Evolutionary conservation across 1,140 invertebrate species (phyloP).

Genomic region (Heliconius melpomene): DNA sequence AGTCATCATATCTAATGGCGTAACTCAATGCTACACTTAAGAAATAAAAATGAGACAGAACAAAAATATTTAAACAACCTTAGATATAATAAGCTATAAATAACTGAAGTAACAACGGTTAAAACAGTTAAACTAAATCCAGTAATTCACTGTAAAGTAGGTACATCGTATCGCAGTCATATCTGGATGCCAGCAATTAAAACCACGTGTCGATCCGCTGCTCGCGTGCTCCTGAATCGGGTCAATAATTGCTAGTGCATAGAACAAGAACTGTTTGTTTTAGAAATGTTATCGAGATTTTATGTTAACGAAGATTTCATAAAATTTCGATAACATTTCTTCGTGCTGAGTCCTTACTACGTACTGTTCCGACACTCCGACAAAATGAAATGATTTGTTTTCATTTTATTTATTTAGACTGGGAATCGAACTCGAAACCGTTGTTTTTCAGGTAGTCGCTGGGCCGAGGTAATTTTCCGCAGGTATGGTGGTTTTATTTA

Average conservation of each 20-base stretch:
- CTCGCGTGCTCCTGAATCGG: conserved; percentile 29
- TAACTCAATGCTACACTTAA: background rate
- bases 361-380: too few relatives aligned
- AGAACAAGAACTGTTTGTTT: conserved; percentile 9
- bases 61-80: too few relatives aligned
- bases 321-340: too few relatives aligned
- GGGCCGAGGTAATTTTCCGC: too few relatives aligned
- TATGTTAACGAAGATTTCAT: too few relatives aligned
- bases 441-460: too few relatives aligned
- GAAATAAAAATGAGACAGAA: too few relatives aligned
- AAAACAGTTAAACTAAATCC: background rate
- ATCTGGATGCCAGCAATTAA: conserved; percentile 27
- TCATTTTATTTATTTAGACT: too few relatives aligned
- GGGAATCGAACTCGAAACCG: too few relatives aligned
- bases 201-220: conserved; percentile 29
- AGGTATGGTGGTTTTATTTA: too few relatives aligned
- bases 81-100: background rate
- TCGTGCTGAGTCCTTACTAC: too few relatives aligned
- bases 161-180: conserved; percentile 22
- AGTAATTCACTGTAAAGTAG: conserved; percentile 8
- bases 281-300: background rate
- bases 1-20: background rate
- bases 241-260: conserved; percentile 25
- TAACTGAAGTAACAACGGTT: background rate
- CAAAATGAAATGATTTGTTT: too few relatives aligned